phyloP scores from a whole-genome alignment of 2,797 vertebrate species.

The Pogoniulus pusillus region DNA sequence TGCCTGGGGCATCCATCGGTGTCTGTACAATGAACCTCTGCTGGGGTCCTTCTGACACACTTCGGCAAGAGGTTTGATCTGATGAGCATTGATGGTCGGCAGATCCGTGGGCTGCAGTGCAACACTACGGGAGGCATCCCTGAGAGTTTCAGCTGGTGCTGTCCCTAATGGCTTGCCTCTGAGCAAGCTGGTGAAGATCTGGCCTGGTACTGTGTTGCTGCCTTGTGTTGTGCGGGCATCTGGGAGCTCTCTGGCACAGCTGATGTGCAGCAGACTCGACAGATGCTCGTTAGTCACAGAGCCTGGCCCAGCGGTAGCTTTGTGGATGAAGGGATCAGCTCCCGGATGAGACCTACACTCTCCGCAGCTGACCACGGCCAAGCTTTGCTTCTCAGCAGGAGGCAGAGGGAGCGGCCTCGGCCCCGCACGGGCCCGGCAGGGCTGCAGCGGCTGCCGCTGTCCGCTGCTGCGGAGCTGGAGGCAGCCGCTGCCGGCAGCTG shows the following conservation, averaged over 20 bases:
- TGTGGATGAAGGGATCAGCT: not conserved
- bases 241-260: not conserved
- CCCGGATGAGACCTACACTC: not conserved
- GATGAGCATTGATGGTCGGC: not conserved
- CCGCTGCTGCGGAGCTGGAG: no score
- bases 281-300: not conserved
- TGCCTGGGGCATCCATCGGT: not conserved
- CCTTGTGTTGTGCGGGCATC: not conserved
- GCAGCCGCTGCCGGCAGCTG: no score
- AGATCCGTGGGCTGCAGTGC: not conserved
- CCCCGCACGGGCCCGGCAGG: no score
- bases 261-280: not conserved
- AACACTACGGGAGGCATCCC: not conserved
- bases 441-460: no score
- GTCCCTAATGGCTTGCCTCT: rapidly evolving
- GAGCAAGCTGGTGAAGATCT: not conserved
- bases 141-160: not conserved
- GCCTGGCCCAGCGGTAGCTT: not conserved
- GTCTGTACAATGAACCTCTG: not conserved
- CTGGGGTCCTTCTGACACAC: not conserved
- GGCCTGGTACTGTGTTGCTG: not conserved
- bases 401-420: no score
- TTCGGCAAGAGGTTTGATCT: not conserved
- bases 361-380: not conserved
- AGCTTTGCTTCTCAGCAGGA: no score